Percentiles rank a stretch among this genome's conserved stretches.
These are phyloP conservation scores for Syrrhaptes paradoxus DNA, from an alignment of 2,113 vertebrate species.

Conservation along the genomic window DNA sequence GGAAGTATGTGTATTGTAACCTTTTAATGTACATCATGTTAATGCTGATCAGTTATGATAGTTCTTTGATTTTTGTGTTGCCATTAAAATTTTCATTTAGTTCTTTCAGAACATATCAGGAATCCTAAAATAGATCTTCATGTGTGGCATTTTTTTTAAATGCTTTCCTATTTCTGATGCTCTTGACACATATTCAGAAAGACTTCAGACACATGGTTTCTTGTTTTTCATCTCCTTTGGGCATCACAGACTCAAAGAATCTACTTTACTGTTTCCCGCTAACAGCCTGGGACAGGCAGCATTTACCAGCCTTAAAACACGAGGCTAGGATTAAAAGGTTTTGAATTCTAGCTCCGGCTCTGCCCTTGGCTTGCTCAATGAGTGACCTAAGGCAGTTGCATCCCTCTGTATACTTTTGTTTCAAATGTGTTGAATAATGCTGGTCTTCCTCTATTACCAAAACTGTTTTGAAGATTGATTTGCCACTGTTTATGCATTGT, in stretches of 20 bases:
- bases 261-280: background rate
- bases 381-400: background rate
- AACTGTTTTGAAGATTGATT: background rate
- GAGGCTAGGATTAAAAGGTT: conserved; percentile 6
- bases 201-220: conserved; percentile 45
- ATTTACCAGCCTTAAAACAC: conserved; percentile 14
- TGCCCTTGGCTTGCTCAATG: background rate
- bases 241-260: conserved; percentile 22
- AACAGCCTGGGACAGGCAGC: conserved; percentile 48
- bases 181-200: conserved; percentile 49
- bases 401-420: background rate
- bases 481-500: background rate
- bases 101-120: background rate
- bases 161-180: background rate
- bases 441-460: background rate
- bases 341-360: background rate
- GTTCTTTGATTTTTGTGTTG: background rate
- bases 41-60: background rate
- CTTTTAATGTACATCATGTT: background rate
- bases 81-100: background rate
- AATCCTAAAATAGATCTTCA: background rate
- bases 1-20: background rate
- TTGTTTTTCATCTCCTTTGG: conserved; percentile 54
- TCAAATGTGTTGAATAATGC: background rate
- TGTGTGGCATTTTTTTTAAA: background rate